A percentile compares a stretch with the other conserved stretches of the same genome.
Evolutionary conservation across 2,888 invertebrate genomes (phyloP).

Genomic region (Tridacna crocea): DNA sequence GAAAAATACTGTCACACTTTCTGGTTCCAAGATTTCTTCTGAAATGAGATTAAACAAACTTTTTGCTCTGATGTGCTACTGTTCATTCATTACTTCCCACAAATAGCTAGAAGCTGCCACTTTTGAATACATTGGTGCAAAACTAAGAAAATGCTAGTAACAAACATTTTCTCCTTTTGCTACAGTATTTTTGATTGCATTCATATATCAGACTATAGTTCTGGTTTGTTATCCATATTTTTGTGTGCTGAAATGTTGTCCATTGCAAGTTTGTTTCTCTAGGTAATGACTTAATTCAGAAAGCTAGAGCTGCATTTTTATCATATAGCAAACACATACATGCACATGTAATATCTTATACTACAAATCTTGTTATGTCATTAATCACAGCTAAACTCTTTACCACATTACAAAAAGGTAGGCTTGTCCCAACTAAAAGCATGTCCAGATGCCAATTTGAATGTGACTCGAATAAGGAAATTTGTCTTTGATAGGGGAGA

Average conservation of each 20-base stretch:
- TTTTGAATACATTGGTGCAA: neutral
- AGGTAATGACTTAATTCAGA: no score
- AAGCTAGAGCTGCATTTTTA: no score
- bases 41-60: conserved; percentile 19
- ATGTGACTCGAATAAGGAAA: no score
- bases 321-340: no score
- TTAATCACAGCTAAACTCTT: no score
- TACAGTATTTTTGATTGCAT: neutral
- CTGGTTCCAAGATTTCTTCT: conserved; percentile 50
- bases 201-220: no score
- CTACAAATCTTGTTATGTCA: no score
- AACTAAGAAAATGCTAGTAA: neutral
- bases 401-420: neutral
- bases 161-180: neutral
- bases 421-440: neutral
- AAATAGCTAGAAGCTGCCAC: neutral
- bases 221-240: no score
- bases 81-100: neutral
- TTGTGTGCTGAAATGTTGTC: no score
- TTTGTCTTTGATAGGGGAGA: neutral
- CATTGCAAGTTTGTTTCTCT: no score
- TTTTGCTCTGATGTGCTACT: neutral
- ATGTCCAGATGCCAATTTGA: no score
- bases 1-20: conserved; percentile 57
- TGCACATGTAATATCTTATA: no score